These are phyloP conservation scores for Dysmachus trigonus DNA, from an alignment of 2,888 invertebrate species.

Conservation along the genomic window DNA sequence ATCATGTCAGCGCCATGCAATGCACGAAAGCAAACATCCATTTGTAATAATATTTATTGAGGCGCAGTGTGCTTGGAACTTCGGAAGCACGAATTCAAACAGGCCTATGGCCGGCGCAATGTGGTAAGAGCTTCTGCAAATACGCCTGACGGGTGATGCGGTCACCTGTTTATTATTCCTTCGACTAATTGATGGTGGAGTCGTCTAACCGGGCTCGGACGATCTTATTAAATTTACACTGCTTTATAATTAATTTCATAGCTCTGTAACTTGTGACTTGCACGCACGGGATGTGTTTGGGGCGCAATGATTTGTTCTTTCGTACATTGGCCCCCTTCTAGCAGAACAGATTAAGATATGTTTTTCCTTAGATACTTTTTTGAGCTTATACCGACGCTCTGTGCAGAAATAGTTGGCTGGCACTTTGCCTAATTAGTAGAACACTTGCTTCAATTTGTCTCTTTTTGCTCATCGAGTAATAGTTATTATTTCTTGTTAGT, in stretches of 20 bases:
- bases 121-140: slow-evolving; percentile 10
- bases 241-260: slow-evolving; percentile 23
- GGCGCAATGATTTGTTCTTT: not conserved
- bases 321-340: not conserved
- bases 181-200: not conserved
- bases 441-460: slow-evolving; percentile 25
- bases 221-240: slow-evolving; percentile 34
- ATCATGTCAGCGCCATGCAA: not conserved
- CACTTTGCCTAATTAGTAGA: slow-evolving; percentile 38
- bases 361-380: not conserved
- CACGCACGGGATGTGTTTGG: not conserved
- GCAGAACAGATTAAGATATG: not conserved
- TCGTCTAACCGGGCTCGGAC: not conserved
- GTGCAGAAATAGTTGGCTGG: not conserved
- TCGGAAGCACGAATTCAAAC: not conserved
- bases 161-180: slow-evolving; percentile 14
- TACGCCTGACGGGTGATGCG: not conserved
- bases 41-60: not conserved
- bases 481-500: slow-evolving; percentile 22
- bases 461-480: not conserved
- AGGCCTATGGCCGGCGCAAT: not conserved
- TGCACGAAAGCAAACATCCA: not conserved
- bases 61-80: not conserved
- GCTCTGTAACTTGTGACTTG: not conserved
- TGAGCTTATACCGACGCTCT: not conserved